A percentile compares a stretch with the other conserved stretches of the same genome.
Conservation (phyloP, 2,113 vertebrate species). For the Pimephales promelas region DNA sequence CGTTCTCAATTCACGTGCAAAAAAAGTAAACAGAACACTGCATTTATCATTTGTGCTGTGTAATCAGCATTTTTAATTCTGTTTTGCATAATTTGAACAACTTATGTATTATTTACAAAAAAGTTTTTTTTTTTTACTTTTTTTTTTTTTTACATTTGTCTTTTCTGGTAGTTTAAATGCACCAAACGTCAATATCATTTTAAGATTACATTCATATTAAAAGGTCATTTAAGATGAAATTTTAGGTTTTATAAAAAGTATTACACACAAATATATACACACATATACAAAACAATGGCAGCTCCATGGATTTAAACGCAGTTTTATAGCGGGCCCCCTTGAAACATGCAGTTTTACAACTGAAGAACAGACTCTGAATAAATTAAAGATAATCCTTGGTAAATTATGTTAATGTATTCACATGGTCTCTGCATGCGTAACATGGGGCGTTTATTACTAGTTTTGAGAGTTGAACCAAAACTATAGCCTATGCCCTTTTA, state of each 20-base stretch:
- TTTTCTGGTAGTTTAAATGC: neutral
- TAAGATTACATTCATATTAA: neutral
- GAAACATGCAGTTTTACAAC: conserved; percentile 73
- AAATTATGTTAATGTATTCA: conserved; percentile 80
- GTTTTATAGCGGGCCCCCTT: conserved; percentile 65
- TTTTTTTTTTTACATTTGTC: neutral
- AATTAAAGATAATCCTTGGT: conserved; percentile 78
- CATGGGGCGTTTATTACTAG: conserved; percentile 41
- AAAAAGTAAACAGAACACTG: neutral
- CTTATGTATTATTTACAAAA: neutral
- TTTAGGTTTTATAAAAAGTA: neutral
- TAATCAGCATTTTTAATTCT: neutral
- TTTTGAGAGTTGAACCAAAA: conserved; percentile 38
- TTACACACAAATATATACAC: neutral
- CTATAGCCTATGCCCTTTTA: neutral
- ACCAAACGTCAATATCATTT: neutral
- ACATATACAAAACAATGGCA: conserved; percentile 51
- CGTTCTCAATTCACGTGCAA: neutral
- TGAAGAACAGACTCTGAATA: conserved; percentile 75
- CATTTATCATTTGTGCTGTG: neutral
- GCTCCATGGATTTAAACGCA: conserved; percentile 62
- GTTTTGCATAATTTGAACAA: neutral
- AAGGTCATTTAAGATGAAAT: neutral
- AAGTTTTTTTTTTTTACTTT: neutral
- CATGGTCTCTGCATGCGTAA: conserved; percentile 59